phyloP scores from a whole-genome alignment of 2,113 vertebrate genomes.

The Perca schrenkii region DNA sequence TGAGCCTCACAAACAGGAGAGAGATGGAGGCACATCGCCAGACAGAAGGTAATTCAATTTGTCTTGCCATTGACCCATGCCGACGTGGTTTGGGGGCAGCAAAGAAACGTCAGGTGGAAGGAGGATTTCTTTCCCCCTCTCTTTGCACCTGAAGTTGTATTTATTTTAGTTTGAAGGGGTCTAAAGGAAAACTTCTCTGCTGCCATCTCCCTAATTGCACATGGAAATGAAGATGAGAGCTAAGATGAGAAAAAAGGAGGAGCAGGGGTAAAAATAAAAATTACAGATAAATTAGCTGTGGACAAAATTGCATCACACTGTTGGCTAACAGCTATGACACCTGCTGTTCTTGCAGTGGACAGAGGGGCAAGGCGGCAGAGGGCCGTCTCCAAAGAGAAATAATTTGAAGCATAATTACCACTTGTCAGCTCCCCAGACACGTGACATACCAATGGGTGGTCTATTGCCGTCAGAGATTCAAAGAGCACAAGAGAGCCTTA shows the following conservation, averaged over 20 bases:
- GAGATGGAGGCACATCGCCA: constrained; percentile 59
- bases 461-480: constrained; percentile 72
- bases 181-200: constrained; percentile 12
- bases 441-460: constrained; percentile 67
- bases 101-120: constrained; percentile 28
- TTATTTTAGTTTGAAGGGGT: constrained; percentile 25
- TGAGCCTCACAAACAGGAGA: constrained; percentile 61
- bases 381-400: constrained; percentile 63
- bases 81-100: constrained; percentile 53
- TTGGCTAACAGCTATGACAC: constrained; percentile 47
- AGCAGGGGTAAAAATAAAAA: neutral
- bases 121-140: neutral
- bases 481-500: constrained; percentile 69
- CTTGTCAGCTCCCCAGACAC: constrained; percentile 68
- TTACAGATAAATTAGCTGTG: constrained; percentile 18
- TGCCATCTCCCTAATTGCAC: constrained; percentile 17
- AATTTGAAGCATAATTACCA: constrained; percentile 71
- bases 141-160: constrained; percentile 28
- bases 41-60: constrained; percentile 69
- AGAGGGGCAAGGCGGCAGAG: constrained; percentile 38
- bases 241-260: neutral
- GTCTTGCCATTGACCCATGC: constrained; percentile 63
- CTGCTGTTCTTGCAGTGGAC: constrained; percentile 68
- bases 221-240: constrained; percentile 38
- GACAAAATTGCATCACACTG: constrained; percentile 29